Evolutionary conservation across 2,113 vertebrate genomes (phyloP), one percentile per base, ranked within the genome.

Genomic region (Microtus pennsylvanicus): DNA sequence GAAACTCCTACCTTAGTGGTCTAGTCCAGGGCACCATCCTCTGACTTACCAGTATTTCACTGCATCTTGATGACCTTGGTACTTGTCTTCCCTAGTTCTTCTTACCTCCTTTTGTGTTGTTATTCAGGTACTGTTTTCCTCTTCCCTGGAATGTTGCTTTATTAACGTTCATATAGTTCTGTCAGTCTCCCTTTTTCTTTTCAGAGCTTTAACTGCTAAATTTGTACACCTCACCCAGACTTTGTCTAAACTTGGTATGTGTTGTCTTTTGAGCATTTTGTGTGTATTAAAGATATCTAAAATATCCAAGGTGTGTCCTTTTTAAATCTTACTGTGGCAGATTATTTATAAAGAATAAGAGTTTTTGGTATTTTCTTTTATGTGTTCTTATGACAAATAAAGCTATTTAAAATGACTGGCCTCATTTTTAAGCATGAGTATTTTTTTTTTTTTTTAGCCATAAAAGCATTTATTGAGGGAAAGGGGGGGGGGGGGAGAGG

Each of bases 311-410:
- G 65, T 24, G 58, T 47, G 22, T 42, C 8, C 58, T 38, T 21
- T 92, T 94, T 90, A 87, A 88, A 65, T 90, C 22, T 90, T 21
- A 42, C 65, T 94, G 50, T 30, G 26, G 30, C 16, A 83, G 55
- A 63, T 87, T 72, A 81, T 30, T 78, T 63, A 19, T 89, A 50
- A 92, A 90, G 22, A 74, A 67, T 67, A 35, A 72, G 61, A 91
- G 63, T 14, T 72, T 90, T 92, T 92, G 65, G n/a, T 87, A n/a
- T 76, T 87, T 93, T 70, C 35, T 94, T 24, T 90, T 30, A 58
- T 3, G 26, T 77, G 12, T 96, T 87, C 21, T 91, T 30, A n/a
- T 7, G 50, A 72, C 38, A 52, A 55, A 30, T 35, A 42, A 94
- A 81, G 16, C 75, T 83, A 1, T 95, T 94, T 93, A 58, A 75